Evolutionary conservation across 1,140 invertebrate genomes (phyloP).

Genomic region (Harpegnathos saltator): DNA sequence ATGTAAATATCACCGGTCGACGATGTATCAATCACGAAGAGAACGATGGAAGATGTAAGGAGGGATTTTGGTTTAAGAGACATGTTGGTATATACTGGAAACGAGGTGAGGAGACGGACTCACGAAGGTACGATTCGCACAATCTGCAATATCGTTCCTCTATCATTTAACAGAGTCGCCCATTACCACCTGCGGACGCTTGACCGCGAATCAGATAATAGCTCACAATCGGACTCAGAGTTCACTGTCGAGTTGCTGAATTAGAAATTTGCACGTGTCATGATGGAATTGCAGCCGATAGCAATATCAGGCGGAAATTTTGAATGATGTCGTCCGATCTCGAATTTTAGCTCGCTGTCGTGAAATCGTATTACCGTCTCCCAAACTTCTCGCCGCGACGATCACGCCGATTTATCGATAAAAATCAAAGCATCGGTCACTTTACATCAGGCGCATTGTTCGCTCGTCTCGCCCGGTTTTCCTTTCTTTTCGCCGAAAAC

Average conservation of each 20-base stretch:
- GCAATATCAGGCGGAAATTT: conserved; percentile 12
- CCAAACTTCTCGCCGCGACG: too few relatives aligned
- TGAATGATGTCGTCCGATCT: not conserved
- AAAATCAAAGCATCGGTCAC: too few relatives aligned
- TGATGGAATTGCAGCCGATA: not conserved
- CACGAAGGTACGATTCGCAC: too few relatives aligned
- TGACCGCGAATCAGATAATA: conserved; percentile 18
- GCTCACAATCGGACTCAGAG: not conserved
- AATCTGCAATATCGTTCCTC: not conserved
- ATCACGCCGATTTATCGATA: too few relatives aligned
- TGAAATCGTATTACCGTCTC: not conserved
- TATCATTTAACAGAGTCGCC: not conserved
- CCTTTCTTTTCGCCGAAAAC: not conserved
- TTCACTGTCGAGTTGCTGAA: conserved; percentile 2
- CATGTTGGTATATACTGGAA: too few relatives aligned
- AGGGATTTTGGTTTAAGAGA: too few relatives aligned
- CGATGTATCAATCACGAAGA: too few relatives aligned
- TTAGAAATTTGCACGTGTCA: conserved; percentile 14
- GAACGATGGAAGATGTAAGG: too few relatives aligned
- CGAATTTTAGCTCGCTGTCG: not conserved
- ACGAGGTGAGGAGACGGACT: too few relatives aligned
- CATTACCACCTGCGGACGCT: not conserved
- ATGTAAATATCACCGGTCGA: too few relatives aligned
- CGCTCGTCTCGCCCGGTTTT: not conserved
- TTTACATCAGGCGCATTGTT: too few relatives aligned